Conservation (phyloP, 2,113 vertebrate genomes). For the Clarias gariepinus region DNA sequence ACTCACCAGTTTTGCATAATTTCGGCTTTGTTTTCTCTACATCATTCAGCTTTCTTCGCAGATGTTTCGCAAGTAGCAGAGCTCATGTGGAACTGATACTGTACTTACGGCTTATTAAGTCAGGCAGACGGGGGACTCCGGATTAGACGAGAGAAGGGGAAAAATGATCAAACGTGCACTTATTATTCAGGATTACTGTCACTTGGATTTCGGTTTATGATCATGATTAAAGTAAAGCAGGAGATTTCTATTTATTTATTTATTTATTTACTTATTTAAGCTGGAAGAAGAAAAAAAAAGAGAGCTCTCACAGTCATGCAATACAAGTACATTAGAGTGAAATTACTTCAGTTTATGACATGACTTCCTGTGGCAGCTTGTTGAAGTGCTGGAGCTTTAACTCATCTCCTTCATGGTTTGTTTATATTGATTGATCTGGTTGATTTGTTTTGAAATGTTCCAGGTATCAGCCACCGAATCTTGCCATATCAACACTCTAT, state of each 20-base stretch:
- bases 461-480: constrained; percentile 91
- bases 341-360: not conserved
- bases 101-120: not conserved
- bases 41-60: not conserved
- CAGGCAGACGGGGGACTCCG: not conserved
- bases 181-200: not conserved
- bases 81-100: not conserved
- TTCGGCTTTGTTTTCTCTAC: not conserved
- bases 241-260: not conserved
- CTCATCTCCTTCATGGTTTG: constrained; percentile 8
- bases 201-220: not conserved
- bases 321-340: not conserved
- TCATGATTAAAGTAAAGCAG: not conserved
- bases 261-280: not conserved
- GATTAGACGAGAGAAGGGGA: not conserved
- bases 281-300: not conserved
- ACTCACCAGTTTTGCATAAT: not conserved
- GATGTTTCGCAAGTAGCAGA: not conserved
- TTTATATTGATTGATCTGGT: constrained; percentile 16
- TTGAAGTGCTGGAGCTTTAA: not conserved
- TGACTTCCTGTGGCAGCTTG: not conserved
- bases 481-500: constrained; percentile 94
- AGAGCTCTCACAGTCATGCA: not conserved
- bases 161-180: not conserved
- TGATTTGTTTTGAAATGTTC: not conserved